A percentile compares a stretch with the other conserved stretches of the same genome.
These are phyloP conservation scores for Pandemis corylana DNA, from an alignment of 2,888 invertebrate species.

Conservation along the genomic window DNA sequence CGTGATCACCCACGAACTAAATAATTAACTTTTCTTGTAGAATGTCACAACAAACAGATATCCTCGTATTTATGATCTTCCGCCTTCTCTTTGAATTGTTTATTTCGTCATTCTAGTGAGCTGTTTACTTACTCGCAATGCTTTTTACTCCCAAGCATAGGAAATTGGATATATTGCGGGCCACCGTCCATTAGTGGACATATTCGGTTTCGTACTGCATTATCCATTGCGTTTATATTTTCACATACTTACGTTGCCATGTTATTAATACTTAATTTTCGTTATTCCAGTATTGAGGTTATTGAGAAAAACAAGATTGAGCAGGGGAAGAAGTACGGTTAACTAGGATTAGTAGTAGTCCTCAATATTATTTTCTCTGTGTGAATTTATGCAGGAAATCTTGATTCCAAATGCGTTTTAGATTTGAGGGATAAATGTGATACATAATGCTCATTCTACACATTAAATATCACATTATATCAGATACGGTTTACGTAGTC, in stretches of 20 bases:
- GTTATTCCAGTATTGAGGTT: background rate
- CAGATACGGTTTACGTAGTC: no score
- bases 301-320: background rate
- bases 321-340: background rate
- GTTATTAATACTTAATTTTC: background rate
- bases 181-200: constrained; percentile 27
- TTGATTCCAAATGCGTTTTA: no score
- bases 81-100: background rate
- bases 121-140: constrained; percentile 6
- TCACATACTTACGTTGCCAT: background rate
- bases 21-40: no score
- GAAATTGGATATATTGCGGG: constrained; percentile 22
- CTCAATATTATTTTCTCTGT: no score
- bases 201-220: constrained; percentile 20
- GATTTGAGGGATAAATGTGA: no score
- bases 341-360: no score
- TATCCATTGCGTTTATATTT: background rate
- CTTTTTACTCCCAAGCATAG: constrained; percentile 4
- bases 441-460: no score
- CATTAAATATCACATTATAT: no score
- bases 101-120: background rate
- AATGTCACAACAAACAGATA: no score
- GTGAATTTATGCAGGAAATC: no score
- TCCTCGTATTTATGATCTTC: background rate
- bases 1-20: no score